Evolutionary conservation across 2,888 invertebrate species (phyloP).

Genomic region (Erannis defoliaria): DNA sequence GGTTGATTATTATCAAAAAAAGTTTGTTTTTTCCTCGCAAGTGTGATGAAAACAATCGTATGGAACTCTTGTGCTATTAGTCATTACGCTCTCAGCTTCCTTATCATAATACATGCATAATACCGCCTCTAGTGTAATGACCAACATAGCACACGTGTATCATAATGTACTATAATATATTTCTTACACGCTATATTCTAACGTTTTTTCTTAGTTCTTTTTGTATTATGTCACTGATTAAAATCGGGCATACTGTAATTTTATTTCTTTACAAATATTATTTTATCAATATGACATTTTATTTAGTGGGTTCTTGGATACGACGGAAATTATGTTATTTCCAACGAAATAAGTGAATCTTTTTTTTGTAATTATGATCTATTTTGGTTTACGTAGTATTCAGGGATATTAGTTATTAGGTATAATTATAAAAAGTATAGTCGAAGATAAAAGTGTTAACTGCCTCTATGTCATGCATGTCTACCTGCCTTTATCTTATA

Average conservation of each 20-base stretch:
- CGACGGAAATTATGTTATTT: conserved; percentile 32
- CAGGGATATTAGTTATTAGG: too few relatives aligned
- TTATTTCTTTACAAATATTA: conserved; percentile 55
- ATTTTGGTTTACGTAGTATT: conserved; percentile 25
- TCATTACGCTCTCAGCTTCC: too few relatives aligned
- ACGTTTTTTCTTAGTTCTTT: conserved; percentile 68
- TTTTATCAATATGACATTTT: conserved; percentile 74
- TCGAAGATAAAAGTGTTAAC: conserved; percentile 41
- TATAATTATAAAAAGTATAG: conserved; percentile 26
- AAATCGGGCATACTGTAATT: conserved; percentile 67
- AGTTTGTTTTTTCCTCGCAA: too few relatives aligned
- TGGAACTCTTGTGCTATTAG: too few relatives aligned
- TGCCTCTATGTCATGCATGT: too few relatives aligned
- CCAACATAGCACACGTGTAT: too few relatives aligned
- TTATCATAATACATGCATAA: too few relatives aligned
- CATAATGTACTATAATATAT: conserved; percentile 73
- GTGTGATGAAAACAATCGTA: too few relatives aligned
- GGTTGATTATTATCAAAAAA: too few relatives aligned
- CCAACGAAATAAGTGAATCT: not conserved
- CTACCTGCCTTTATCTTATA: too few relatives aligned
- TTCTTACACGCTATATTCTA: conserved; percentile 73
- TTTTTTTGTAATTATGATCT: conserved; percentile 2
- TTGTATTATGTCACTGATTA: conserved; percentile 72
- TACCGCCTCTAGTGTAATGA: too few relatives aligned
- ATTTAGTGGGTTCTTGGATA: conserved; percentile 51